Percentiles rank a stretch among this genome's conserved stretches.
Evolutionary conservation across 2,113 vertebrate genomes (phyloP).

Genomic region (Syngnathus floridae): DNA sequence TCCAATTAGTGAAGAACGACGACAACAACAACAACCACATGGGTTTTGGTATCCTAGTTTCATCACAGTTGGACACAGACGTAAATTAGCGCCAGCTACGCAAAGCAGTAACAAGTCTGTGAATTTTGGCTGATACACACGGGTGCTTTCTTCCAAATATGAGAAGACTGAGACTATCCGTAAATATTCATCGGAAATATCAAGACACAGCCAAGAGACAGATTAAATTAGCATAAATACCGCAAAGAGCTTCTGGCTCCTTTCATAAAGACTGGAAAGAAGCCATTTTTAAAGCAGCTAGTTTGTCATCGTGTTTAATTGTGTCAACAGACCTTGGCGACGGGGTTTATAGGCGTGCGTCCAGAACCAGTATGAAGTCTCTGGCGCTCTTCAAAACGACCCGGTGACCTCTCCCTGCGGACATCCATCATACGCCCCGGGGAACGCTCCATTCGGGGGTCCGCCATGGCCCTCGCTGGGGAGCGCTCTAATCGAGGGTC

Average conservation of each 20-base stretch:
- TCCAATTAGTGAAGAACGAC: neutral
- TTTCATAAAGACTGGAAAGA: constrained; percentile 3
- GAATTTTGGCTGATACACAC: neutral
- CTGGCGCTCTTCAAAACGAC: constrained; percentile 86
- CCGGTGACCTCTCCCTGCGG: constrained; percentile 83
- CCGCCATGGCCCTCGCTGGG: constrained; percentile 79
- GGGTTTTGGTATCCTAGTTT: neutral
- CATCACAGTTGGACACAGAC: neutral
- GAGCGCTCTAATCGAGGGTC: constrained; percentile 89
- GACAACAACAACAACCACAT: neutral
- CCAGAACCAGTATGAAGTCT: constrained; percentile 83
- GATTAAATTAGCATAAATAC: constrained; percentile 6
- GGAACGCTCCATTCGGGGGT: constrained; percentile 84
- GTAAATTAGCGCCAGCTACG: neutral
- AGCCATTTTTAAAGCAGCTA: neutral
- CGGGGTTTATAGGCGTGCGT: constrained; percentile 85
- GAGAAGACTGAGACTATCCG: neutral
- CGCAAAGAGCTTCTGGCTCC: neutral
- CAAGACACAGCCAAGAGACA: neutral
- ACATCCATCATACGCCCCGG: constrained; percentile 80
- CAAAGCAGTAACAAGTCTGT: neutral
- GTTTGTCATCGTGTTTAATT: neutral
- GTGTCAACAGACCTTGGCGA: constrained; percentile 78
- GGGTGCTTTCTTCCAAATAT: neutral
- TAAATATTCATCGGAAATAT: neutral